phyloP scores from a whole-genome alignment of 1,140 invertebrate genomes.

The Aphaenogaster rudis region DNA sequence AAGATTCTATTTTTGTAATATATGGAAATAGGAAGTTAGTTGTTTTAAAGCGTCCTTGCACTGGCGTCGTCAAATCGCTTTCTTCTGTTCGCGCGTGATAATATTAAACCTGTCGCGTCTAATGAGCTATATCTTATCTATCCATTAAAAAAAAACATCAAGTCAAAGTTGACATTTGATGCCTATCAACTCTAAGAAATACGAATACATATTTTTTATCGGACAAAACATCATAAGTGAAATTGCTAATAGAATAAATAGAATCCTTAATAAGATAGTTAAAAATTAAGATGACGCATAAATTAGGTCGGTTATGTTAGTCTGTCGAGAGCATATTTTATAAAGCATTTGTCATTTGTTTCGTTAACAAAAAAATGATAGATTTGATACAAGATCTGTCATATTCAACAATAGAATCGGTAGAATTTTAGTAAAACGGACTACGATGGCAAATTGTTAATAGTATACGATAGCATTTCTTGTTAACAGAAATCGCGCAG shows the following conservation, averaged over 20 bases:
- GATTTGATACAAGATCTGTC: neutral
- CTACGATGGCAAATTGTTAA: neutral
- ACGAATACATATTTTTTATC: slow-evolving; percentile 7
- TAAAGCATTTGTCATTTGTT: neutral
- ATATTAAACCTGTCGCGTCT: neutral
- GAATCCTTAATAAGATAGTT: neutral
- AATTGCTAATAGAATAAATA: neutral
- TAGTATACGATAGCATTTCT: neutral
- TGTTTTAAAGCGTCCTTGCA: slow-evolving; percentile 30
- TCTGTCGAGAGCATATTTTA: neutral
- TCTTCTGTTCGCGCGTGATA: neutral
- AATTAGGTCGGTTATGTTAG: neutral
- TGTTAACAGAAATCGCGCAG: neutral
- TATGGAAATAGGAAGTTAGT: neutral
- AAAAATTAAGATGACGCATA: neutral
- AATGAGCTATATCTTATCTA: slow-evolving; percentile 29
- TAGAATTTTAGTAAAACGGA: neutral
- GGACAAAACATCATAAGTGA: neutral
- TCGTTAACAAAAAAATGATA: neutral
- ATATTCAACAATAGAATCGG: neutral
- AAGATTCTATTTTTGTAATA: neutral
- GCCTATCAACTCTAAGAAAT: slow-evolving; percentile 3
- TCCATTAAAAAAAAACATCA: slow-evolving; percentile 29
- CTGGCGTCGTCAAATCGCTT: slow-evolving; percentile 24
- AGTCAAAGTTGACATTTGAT: slow-evolving; percentile 23